Percentiles rank a stretch among this genome's conserved stretches.
phyloP scores from a whole-genome alignment of 2,113 vertebrate species.

The Chaetorhynchus papuensis region DNA sequence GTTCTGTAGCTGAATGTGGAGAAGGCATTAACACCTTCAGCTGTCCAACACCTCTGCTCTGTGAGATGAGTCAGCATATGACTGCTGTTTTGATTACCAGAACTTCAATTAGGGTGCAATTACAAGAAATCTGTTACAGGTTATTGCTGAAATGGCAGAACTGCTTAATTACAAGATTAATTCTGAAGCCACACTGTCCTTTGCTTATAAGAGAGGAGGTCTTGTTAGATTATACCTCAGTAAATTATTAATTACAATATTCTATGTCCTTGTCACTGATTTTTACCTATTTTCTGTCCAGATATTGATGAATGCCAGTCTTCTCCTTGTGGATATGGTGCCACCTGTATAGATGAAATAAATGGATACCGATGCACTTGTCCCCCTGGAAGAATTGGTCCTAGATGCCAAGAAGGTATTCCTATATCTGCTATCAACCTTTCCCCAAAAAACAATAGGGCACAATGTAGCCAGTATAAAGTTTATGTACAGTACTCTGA shows the following conservation, averaged over 20 bases:
- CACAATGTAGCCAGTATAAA: neutral
- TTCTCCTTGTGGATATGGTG: slow-evolving; percentile 88
- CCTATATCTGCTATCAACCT: neutral
- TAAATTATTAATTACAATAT: neutral
- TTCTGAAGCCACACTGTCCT: neutral
- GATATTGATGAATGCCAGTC: slow-evolving; percentile 96
- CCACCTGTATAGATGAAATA: slow-evolving; percentile 91
- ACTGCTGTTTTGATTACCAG: neutral
- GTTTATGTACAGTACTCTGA: neutral
- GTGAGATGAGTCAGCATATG: neutral
- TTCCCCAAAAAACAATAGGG: neutral
- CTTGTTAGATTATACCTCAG: neutral
- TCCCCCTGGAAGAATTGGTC: slow-evolving; percentile 82
- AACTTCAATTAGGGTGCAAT: neutral
- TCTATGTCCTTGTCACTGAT: neutral
- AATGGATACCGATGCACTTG: slow-evolving; percentile 87
- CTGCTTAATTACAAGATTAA: neutral
- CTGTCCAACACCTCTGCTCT: neutral
- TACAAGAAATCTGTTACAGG: neutral
- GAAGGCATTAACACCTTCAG: neutral
- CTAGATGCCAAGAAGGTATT: slow-evolving; percentile 88
- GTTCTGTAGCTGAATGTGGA: neutral
- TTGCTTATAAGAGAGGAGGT: neutral
- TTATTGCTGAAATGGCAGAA: neutral
- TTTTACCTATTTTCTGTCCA: slow-evolving; percentile 42